These are phyloP conservation scores for Bucco capensis DNA, from an alignment of 2,113 vertebrate species.

Conservation along the genomic window DNA sequence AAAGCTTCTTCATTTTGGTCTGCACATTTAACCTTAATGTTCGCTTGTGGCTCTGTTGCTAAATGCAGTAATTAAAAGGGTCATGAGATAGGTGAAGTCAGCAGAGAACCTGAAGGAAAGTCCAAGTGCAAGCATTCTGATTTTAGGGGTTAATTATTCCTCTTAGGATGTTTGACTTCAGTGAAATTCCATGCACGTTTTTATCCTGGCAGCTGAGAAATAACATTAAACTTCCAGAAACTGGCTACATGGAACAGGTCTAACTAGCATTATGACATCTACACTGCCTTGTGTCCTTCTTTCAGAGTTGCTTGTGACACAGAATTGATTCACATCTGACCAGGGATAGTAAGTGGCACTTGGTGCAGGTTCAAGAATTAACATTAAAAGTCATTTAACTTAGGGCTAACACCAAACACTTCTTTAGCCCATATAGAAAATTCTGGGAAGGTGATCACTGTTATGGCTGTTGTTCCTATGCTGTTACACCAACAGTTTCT, in stretches of 20 bases:
- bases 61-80: background rate
- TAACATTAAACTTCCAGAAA: background rate
- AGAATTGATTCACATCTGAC: background rate
- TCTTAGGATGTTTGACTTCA: background rate
- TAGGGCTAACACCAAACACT: background rate
- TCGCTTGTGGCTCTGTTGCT: background rate
- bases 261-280: background rate
- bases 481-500: background rate
- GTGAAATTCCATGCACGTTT: background rate
- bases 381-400: background rate
- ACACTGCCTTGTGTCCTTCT: background rate
- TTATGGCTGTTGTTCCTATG: background rate
- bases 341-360: background rate
- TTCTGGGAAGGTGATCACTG: background rate
- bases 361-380: background rate
- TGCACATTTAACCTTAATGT: background rate
- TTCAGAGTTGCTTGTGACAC: background rate
- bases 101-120: background rate
- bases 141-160: background rate
- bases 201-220: background rate
- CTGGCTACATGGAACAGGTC: background rate
- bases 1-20: background rate
- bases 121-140: background rate
- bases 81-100: background rate
- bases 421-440: background rate